Evolutionary conservation across 2,113 vertebrate genomes (phyloP), one percentile per base, ranked within the genome.

Genomic region (Petrocephalus zakoni): DNA sequence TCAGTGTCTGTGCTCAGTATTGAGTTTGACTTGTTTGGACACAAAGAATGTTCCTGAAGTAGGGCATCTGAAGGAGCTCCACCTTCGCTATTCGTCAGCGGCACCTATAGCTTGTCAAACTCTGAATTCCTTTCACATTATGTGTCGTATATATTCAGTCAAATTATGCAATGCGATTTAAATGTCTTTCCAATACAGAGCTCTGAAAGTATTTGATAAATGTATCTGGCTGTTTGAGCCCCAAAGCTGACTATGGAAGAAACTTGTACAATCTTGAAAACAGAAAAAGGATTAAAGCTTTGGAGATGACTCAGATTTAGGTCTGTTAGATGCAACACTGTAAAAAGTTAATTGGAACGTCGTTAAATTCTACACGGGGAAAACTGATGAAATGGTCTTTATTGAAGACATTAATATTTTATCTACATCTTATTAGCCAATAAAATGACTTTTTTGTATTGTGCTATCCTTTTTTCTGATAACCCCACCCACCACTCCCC

Each of bases 41-140:
- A 56, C 29, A 89, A 89, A 86, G 52, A 46, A 22, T 5, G 52
- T 47, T 58, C 1, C 64, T 55, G 37, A 86, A 72, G 25, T 75
- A 68, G 17, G 15, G 37, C 37, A 89, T 21, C 61, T 56, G 25
- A 56, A 87, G 84, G 29, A 19, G 17, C 64, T 22, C 56, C 90
- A 81, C 61, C 86, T 34, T 49, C 13, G 88, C 91, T 88, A 90
- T 91, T 91, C 92, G 88, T 93, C 91, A 93, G 86, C 91, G 91
- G 93, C 88, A 91, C 88, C 78, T 29, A 21, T 91, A 91, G 90
- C 92, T 88, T 92, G 90, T 91, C 91, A 94, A 89, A 91, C 91
- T 22, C 86, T 42, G 91, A 89, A 93, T 93, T 92, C 89, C 90
- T 91, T 93, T 91, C 81, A 85, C 81, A 52, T 91, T 89, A 90